These are phyloP conservation scores for Smithornis capensis DNA, from an alignment of 2,113 vertebrate genomes.

Conservation along the genomic window DNA sequence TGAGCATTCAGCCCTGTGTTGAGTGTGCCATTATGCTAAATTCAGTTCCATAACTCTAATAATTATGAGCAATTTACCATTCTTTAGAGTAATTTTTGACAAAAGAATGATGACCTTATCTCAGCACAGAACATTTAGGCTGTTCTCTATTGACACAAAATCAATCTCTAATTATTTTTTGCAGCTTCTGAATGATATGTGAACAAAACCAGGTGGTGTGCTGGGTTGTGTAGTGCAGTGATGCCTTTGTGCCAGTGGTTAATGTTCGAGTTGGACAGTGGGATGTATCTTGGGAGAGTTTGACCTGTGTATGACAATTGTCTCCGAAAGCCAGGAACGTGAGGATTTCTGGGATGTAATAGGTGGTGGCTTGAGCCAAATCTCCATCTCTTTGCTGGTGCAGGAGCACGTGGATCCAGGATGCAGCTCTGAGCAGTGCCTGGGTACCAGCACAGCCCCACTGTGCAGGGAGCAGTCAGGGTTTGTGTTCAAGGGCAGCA, in stretches of 20 bases:
- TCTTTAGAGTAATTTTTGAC: conserved; percentile 53
- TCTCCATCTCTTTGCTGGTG: not conserved
- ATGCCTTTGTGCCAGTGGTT: not conserved
- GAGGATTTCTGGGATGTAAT: not conserved
- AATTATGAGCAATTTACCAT: conserved; percentile 42
- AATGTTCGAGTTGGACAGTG: not conserved
- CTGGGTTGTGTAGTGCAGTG: not conserved
- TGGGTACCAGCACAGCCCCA: not conserved
- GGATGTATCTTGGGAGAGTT: not conserved
- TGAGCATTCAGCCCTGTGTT: not conserved
- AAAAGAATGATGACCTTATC: conserved; percentile 39
- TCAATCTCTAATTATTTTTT: conserved; percentile 64
- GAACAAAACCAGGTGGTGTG: not conserved
- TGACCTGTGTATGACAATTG: not conserved
- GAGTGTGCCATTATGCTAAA: not conserved
- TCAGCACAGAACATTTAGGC: conserved; percentile 40
- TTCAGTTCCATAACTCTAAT: conserved; percentile 32
- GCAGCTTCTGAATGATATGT: conserved; percentile 39
- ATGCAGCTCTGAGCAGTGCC: fast-evolving
- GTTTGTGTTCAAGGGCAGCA: fast-evolving
- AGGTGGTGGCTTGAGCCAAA: fast-evolving
- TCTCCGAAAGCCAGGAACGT: not conserved
- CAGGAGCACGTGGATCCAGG: too few relatives aligned
- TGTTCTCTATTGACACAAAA: conserved; percentile 57
- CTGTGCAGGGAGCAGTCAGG: not conserved